A percentile compares a stretch with the other conserved stretches of the same genome.
Conservation (phyloP, 2,888 invertebrate species). For the Latrodectus elegans region DNA sequence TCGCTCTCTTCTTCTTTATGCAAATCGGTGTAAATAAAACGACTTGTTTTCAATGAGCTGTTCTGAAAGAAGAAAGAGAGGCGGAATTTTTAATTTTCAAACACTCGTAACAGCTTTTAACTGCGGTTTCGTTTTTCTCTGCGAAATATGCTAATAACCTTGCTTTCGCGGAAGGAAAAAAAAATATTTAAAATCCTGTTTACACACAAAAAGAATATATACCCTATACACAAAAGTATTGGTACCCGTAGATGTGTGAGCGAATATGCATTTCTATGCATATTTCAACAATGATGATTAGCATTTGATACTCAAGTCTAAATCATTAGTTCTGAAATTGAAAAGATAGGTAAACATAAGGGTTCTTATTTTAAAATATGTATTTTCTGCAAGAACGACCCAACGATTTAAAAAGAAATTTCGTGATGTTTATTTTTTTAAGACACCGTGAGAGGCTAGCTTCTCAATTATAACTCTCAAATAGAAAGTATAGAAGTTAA, state of each 20-base stretch:
- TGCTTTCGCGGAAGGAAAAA: conserved; percentile 6
- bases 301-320: conserved; percentile 9
- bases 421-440: background rate
- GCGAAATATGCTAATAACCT: conserved; percentile 44
- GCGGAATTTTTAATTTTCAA: conserved; percentile 46
- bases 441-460: too few species aligned
- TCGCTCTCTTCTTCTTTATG: conserved; percentile 58
- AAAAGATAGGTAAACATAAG: conserved; percentile 37
- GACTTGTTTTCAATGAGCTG: conserved; percentile 55
- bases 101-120: conserved; percentile 11
- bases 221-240: conserved; percentile 27
- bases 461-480: too few species aligned
- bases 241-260: background rate
- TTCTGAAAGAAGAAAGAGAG: conserved; percentile 30
- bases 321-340: background rate
- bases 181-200: conserved; percentile 54
- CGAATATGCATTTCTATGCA: conserved; percentile 37
- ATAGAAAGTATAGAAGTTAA: too few species aligned
- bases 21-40: conserved; percentile 66
- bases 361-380: conserved; percentile 25
- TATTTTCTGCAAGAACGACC: conserved; percentile 17
- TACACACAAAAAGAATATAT: conserved; percentile 34
- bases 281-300: conserved; percentile 25
- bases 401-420: background rate
- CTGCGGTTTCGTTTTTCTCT: conserved; percentile 23